Evolutionary conservation across 2,888 invertebrate species (phyloP).

Genomic region (Ecliptopera silaceata): DNA sequence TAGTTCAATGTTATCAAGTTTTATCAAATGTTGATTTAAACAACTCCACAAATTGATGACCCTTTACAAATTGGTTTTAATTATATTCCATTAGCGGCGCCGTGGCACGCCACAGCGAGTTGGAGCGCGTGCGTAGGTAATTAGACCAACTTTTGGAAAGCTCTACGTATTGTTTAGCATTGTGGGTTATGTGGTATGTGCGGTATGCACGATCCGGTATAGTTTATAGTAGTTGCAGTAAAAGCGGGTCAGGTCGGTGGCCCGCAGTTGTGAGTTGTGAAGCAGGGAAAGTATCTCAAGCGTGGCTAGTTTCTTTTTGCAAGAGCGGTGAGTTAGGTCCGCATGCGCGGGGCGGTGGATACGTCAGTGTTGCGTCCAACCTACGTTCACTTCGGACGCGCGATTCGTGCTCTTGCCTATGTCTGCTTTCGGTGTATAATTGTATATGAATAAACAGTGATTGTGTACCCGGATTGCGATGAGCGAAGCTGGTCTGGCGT

Average conservation of each 20-base stretch:
- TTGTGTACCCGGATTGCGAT: constrained; percentile 58
- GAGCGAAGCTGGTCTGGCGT: constrained; percentile 72
- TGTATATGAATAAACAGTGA: constrained; percentile 64
- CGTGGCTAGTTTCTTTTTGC: constrained; percentile 73
- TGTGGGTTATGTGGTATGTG: background rate
- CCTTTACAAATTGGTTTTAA: constrained; percentile 19
- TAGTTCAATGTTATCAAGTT: constrained; percentile 29
- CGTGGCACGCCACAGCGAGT: constrained; percentile 9
- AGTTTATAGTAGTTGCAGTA: constrained; percentile 49
- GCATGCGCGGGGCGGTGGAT: constrained; percentile 68
- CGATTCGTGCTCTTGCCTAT: constrained; percentile 63
- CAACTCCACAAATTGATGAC: constrained; percentile 28
- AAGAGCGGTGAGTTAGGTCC: constrained; percentile 60
- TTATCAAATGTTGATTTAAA: constrained; percentile 16
- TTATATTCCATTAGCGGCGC: constrained; percentile 20
- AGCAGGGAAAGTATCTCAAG: constrained; percentile 72
- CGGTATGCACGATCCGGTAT: constrained; percentile 35
- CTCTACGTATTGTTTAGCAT: constrained; percentile 26
- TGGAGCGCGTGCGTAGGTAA: background rate
- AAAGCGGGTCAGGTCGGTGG: constrained; percentile 75
- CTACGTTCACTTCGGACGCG: constrained; percentile 82
- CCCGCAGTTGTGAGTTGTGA: constrained; percentile 43
- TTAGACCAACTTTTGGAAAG: constrained; percentile 33
- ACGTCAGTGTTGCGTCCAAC: constrained; percentile 75
- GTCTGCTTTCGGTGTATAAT: constrained; percentile 57